These are phyloP conservation scores for Caenorhabditis remanei DNA, from an alignment of 1,140 invertebrate species.

Conservation along the genomic window DNA sequence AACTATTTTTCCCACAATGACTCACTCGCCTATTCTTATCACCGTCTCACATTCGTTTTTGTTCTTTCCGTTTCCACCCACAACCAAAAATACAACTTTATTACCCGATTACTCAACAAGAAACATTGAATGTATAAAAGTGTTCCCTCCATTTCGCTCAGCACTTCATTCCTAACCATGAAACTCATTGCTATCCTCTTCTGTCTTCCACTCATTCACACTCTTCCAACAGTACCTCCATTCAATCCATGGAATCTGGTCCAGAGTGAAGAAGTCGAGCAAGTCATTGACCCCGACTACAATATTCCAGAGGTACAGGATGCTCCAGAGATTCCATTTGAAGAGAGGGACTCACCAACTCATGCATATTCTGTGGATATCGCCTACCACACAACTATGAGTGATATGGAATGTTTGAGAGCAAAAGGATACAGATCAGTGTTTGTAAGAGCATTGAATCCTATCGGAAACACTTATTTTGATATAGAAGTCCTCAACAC, in stretches of 20 bases:
- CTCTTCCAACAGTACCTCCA: not conserved
- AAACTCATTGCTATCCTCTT: not conserved
- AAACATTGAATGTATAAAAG: constrained; percentile 26
- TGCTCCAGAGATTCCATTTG: constrained; percentile 28
- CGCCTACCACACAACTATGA: constrained; percentile 35
- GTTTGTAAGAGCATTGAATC: constrained; percentile 31
- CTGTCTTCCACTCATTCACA: not conserved
- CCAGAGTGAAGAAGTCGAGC: not conserved
- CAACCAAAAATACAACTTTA: constrained; percentile 48
- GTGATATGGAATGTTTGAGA: constrained; percentile 43
- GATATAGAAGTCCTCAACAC: not conserved
- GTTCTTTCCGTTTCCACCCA: not conserved
- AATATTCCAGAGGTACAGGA: constrained; percentile 26
- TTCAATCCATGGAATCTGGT: not conserved
- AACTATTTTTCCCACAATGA: constrained; percentile 77
- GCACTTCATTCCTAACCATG: not conserved
- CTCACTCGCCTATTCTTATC: not conserved
- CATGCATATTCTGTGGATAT: constrained; percentile 41
- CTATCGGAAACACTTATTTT: constrained; percentile 25
- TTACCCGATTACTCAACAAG: constrained; percentile 43
- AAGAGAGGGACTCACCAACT: constrained; percentile 5
- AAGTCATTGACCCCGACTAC: constrained; percentile 33
- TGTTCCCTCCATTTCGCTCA: too few relatives aligned
- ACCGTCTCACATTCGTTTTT: not conserved
- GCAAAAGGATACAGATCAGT: constrained; percentile 9